Conservation (phyloP, 2,113 vertebrate species). For the Peromyscus polionotus region DNA sequence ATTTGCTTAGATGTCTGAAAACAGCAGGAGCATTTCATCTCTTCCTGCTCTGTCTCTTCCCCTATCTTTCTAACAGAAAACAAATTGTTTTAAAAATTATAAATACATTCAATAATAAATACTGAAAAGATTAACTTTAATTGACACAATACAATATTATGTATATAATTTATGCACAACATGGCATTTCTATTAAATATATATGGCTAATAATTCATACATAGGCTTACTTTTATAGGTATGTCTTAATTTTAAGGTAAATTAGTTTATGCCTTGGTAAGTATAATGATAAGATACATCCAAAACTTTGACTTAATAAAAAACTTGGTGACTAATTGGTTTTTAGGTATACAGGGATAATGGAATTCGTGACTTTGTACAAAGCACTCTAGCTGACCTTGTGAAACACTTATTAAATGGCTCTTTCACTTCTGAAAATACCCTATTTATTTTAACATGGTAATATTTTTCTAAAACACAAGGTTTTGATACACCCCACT, state of each 20-base stretch:
- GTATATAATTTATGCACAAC: neutral
- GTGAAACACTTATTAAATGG: neutral
- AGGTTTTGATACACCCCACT: neutral
- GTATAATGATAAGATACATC: neutral
- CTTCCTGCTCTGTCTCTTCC: neutral
- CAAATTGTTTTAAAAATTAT: neutral
- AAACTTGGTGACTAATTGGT: neutral
- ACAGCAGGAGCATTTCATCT: no score
- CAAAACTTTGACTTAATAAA: neutral
- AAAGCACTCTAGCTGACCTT: neutral
- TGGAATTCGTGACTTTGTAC: neutral
- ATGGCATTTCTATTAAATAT: neutral
- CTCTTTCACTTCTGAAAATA: neutral
- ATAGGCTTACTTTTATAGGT: neutral
- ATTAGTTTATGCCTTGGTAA: neutral
- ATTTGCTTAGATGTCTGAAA: neutral
- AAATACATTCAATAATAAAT: neutral
- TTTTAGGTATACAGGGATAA: neutral
- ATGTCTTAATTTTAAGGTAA: neutral
- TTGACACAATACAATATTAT: neutral
- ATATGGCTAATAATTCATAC: neutral
- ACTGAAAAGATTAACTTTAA: neutral
- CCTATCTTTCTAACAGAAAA: neutral
- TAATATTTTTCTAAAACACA: constrained; percentile 1
- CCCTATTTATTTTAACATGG: neutral